A percentile compares a stretch with the other conserved stretches of the same genome.
Evolutionary conservation across 2,888 invertebrate species (phyloP).

Genomic region (Cepaea hortensis): DNA sequence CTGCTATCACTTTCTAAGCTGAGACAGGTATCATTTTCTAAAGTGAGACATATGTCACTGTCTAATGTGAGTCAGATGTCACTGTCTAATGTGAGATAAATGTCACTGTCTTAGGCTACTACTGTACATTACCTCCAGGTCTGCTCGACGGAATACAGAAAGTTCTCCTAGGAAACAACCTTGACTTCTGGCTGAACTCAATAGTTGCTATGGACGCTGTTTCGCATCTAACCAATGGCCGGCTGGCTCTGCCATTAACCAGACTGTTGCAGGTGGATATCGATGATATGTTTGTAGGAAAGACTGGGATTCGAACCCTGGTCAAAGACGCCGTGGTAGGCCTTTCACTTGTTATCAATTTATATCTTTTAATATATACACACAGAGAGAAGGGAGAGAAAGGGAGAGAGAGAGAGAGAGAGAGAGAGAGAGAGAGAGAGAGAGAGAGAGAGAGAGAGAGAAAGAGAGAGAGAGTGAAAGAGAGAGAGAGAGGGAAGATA

Average conservation of each 20-base stretch:
- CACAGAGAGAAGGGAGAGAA: too few species aligned
- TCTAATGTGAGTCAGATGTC: too few species aligned
- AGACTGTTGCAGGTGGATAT: constrained; percentile 91
- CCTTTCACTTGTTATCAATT: not conserved
- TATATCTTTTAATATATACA: too few species aligned
- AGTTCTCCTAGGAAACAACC: constrained; percentile 93
- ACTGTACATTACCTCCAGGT: constrained; percentile 79
- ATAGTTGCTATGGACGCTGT: constrained; percentile 92
- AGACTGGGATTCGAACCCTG: constrained; percentile 83
- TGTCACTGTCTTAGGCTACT: too few species aligned
- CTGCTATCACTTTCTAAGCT: too few species aligned
- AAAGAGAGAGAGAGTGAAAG: too few species aligned
- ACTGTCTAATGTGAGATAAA: too few species aligned
- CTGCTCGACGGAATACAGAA: constrained; percentile 92
- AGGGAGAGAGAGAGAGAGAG: not conserved
- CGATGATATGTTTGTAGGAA: constrained; percentile 98
- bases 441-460: too few species aligned
- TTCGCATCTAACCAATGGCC: constrained; percentile 94
- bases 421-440: not conserved
- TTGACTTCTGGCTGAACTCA: constrained; percentile 90
- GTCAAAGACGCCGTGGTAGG: constrained; percentile 79
- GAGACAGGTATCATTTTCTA: too few species aligned
- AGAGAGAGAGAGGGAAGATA: too few species aligned
- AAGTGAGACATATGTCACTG: too few species aligned
- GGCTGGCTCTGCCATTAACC: constrained; percentile 90